Base-by-base conservation (phyloP, 2,888 invertebrate genomes). In the Idaea biselata region DNA sequence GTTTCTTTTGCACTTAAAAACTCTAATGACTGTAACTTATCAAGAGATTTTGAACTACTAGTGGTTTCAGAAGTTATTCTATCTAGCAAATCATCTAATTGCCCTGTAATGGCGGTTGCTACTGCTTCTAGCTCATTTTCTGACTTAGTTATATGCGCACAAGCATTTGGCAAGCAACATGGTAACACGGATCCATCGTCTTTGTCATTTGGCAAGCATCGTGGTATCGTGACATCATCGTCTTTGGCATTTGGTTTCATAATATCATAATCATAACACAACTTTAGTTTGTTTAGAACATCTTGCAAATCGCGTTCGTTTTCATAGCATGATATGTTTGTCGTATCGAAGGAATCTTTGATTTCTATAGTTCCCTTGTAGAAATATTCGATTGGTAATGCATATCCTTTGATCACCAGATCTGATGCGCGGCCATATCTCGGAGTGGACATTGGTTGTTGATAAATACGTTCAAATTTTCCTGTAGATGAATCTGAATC, bases 381-480 rank as follows among this genome's bases (percentile, higher is more conserved):
- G 69, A 92, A 92, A 68, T 91, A 92, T 16, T 86, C 82, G 7
- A 66, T 58, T 3, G 86, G 86, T 58, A 92, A 71, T 1, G 79
- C 59, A 57, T 68, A 71, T 8, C 93, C 92, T 53, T 76, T 77
- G 6, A 91, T 73, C 18, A 63, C 55, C 16, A 93, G 72, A 63
- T 92, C 87, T 8, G 78, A 66, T 7, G 80, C 77, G 8, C 69
- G 69, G 1, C 79, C 79, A 67, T 80, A 87, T 33, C 75, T 77
- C 7, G 86, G 88, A 54, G 76, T 63, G 16, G 86, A 84, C 73
- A 89, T 79, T 3, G 87, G 83, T 63, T 92, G 92, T 7, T 79
- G 81, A 72, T 93, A 94, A 60, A 93, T 89, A 60, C 93, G 88
- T 81, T 95, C 94, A 69, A 95, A 95, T 25, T 88, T 88, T 7